These are phyloP conservation scores for Glyptemys insculpta DNA, from an alignment of 2,797 vertebrate species.

Conservation along the genomic window DNA sequence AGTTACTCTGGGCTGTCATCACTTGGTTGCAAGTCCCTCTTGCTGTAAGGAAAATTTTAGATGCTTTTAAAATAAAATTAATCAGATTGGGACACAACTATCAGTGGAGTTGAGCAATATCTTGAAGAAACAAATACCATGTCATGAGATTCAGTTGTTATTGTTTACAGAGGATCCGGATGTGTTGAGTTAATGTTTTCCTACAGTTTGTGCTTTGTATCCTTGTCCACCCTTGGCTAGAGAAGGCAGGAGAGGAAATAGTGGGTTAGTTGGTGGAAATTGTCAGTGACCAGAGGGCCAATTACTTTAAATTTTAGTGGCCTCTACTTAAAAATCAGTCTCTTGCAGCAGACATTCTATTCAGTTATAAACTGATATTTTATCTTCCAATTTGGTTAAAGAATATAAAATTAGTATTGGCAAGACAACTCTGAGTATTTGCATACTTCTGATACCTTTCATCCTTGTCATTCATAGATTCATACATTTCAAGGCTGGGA, in stretches of 20 bases:
- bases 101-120: background rate
- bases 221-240: background rate
- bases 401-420: background rate
- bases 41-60: background rate
- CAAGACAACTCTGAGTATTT: background rate
- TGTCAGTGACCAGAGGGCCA: too few relatives aligned
- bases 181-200: background rate
- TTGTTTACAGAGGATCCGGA: too few relatives aligned
- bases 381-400: background rate
- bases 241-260: background rate
- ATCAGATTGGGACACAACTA: background rate
- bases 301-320: background rate
- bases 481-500: background rate
- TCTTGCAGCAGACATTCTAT: background rate
- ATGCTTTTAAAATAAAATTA: background rate
- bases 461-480: background rate
- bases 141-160: background rate
- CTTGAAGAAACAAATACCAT: background rate
- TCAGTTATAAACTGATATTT: background rate
- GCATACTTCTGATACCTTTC: background rate
- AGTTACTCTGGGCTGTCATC: background rate
- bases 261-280: background rate
- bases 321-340: too few relatives aligned
- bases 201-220: background rate
- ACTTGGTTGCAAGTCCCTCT: background rate